Evolutionary conservation across 2,888 invertebrate species (phyloP).

Genomic region (Keiferia lycopersicella): DNA sequence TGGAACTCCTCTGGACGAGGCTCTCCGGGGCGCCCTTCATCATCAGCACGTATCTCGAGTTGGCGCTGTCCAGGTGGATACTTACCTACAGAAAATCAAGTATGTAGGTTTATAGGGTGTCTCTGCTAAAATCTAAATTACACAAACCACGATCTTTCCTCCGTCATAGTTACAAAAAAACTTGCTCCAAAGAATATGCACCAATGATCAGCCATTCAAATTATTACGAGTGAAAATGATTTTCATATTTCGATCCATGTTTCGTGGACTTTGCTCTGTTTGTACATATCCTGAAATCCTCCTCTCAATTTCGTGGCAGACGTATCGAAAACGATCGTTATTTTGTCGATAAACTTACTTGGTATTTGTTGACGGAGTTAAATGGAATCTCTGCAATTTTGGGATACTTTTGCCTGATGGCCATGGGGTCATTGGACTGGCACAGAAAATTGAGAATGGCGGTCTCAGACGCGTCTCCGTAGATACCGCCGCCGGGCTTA

Average conservation of each 20-base stretch:
- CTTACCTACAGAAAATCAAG: slow-evolving; percentile 59
- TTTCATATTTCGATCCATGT: too few relatives aligned
- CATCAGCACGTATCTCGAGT: slow-evolving; percentile 89
- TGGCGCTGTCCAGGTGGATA: slow-evolving; percentile 90
- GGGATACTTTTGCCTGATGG: slow-evolving; percentile 87
- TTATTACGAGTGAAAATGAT: too few relatives aligned
- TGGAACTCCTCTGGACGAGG: slow-evolving; percentile 91
- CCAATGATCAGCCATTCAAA: too few relatives aligned
- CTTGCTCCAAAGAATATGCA: too few relatives aligned
- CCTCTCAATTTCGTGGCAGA: too few relatives aligned
- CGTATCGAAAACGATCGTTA: too few relatives aligned
- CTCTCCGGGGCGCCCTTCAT: slow-evolving; percentile 99
- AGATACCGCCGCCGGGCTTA: slow-evolving; percentile 88
- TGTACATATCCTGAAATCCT: too few relatives aligned
- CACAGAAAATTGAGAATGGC: slow-evolving; percentile 91
- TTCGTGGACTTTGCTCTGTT: too few relatives aligned
- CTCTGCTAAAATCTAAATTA: too few relatives aligned
- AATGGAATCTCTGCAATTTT: slow-evolving; percentile 96
- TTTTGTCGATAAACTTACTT: slow-evolving; percentile 76
- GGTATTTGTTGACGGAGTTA: slow-evolving; percentile 96
- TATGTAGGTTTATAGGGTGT: background rate
- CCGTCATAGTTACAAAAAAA: too few relatives aligned
- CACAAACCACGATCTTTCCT: too few relatives aligned
- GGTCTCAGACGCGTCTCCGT: slow-evolving; percentile 95
- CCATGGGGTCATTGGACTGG: slow-evolving; percentile 85